These are phyloP conservation scores for Mastigias papua DNA, from an alignment of 30 jellyfish, hydroid and myxozoan species.

Conservation along the genomic window DNA sequence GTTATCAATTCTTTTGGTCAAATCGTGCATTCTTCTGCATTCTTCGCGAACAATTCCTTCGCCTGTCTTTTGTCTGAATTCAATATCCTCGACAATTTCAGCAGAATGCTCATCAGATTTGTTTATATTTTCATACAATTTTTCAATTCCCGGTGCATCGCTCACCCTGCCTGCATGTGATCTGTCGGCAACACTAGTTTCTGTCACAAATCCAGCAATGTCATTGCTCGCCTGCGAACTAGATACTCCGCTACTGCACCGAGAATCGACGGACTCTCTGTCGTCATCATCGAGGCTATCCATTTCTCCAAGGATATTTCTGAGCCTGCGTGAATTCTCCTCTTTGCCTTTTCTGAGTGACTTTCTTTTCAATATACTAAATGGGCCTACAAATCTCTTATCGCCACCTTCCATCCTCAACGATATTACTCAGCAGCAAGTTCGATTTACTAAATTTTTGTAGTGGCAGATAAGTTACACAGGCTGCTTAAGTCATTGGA, in stretches of 20 bases:
- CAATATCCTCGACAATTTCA: constrained; percentile 11
- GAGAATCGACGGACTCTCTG: constrained; percentile 56
- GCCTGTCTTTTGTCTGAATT: constrained; percentile 19
- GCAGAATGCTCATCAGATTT: constrained; percentile 30
- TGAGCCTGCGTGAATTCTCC: constrained; percentile 24
- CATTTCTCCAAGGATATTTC: constrained; percentile 64
- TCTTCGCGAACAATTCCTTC: constrained; percentile 48
- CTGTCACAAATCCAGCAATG: not conserved
- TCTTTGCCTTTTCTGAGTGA: constrained; percentile 20
- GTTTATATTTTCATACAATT: not conserved
- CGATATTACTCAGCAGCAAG: not conserved
- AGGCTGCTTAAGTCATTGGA: not conserved
- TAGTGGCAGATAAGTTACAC: not conserved
- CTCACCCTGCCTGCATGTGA: constrained; percentile 8
- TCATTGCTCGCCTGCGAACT: not conserved
- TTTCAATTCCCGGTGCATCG: not conserved
- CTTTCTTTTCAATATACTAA: constrained; percentile 46
- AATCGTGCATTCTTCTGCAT: constrained; percentile 49
- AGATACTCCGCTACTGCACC: constrained; percentile 20
- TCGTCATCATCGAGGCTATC: constrained; percentile 12
- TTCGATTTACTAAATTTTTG: not conserved
- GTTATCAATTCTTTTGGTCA: constrained; percentile 67
- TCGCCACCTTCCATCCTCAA: constrained; percentile 45
- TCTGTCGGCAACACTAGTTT: constrained; percentile 5
- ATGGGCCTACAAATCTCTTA: constrained; percentile 32